These are phyloP conservation scores for Numenius phaeopus DNA, from an alignment of 2,797 vertebrate species.

Conservation along the genomic window DNA sequence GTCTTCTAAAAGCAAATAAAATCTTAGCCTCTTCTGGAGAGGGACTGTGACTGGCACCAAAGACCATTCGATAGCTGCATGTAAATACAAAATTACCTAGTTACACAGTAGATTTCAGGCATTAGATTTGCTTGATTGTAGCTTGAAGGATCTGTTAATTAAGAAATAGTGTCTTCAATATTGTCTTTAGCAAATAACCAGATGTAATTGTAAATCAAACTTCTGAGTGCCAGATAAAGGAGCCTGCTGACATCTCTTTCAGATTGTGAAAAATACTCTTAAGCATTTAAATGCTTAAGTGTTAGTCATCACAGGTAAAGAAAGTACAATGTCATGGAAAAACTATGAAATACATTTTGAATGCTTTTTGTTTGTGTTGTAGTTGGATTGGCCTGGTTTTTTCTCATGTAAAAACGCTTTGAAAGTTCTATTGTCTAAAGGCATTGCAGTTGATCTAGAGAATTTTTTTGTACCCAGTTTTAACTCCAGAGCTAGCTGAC, in stretches of 20 bases:
- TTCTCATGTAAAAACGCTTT: neutral
- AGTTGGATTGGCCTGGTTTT: neutral
- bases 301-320: neutral
- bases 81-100: neutral
- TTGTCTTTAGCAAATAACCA: neutral
- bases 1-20: neutral
- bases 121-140: neutral
- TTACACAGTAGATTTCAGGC: neutral
- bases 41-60: neutral
- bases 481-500: conserved; percentile 8
- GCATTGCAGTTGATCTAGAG: neutral
- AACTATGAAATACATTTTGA: neutral
- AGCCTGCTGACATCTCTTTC: neutral
- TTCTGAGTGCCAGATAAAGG: neutral
- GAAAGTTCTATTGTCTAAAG: neutral
- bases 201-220: neutral
- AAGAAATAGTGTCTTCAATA: neutral
- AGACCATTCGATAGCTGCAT: neutral
- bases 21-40: neutral
- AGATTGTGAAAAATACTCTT: neutral
- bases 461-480: neutral
- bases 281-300: neutral
- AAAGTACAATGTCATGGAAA: neutral
- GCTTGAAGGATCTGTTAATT: neutral
- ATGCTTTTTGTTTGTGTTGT: neutral